Percentiles rank a stretch among this genome's conserved stretches.
Evolutionary conservation across 1,140 invertebrate genomes (phyloP).

Genomic region (Zaprionus ornatus): DNA sequence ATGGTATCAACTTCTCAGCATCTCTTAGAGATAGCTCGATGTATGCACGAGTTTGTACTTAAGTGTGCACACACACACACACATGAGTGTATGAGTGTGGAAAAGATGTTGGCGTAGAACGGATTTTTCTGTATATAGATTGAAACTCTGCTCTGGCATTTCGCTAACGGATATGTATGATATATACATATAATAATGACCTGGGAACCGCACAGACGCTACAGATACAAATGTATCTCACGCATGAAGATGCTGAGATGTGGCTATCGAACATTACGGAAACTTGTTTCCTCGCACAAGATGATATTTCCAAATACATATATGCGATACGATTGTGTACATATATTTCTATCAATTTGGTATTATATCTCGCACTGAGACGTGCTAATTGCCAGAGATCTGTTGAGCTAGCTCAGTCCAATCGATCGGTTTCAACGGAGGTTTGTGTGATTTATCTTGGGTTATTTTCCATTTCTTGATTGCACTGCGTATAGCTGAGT

Average conservation of each 20-base stretch:
- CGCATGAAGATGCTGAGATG: constrained; percentile 21
- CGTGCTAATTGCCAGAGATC: constrained; percentile 40
- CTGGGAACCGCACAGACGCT: constrained; percentile 40
- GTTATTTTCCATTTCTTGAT: constrained; percentile 10
- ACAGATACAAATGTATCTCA: constrained; percentile 29
- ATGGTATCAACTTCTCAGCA: constrained; percentile 67
- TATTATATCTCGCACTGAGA: constrained; percentile 14
- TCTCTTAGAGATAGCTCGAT: constrained; percentile 66
- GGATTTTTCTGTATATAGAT: constrained; percentile 39
- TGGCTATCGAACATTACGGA: constrained; percentile 39
- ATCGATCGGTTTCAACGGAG: neutral
- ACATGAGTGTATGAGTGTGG: constrained; percentile 9
- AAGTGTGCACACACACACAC: neutral
- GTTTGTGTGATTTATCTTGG: neutral
- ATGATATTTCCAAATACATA: constrained; percentile 31
- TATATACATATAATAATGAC: constrained; percentile 41
- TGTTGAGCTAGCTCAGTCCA: neutral
- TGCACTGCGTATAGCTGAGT: constrained; percentile 2
- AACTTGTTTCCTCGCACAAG: constrained; percentile 65
- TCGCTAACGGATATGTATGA: constrained; percentile 52
- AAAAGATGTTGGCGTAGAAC: constrained; percentile 50
- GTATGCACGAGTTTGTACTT: constrained; percentile 29
- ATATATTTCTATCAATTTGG: neutral
- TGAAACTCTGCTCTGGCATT: constrained; percentile 54
- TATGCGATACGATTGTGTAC: constrained; percentile 4